A percentile compares a stretch with the other conserved stretches of the same genome.
phyloP scores from a whole-genome alignment of 2,888 invertebrate genomes.

The Sphaerophoria rueppellii region DNA sequence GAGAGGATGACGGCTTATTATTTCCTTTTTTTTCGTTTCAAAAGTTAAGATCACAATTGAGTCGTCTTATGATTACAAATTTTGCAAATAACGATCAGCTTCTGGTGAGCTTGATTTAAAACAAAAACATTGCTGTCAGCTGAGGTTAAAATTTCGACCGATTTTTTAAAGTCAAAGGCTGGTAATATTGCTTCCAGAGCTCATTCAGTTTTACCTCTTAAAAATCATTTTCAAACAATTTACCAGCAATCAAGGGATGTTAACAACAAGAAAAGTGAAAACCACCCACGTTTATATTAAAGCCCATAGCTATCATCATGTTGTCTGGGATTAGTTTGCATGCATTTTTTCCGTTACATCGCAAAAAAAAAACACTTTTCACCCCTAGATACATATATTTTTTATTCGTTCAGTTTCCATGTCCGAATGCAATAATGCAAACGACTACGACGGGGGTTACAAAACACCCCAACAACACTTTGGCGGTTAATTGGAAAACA shows the following conservation, averaged over 20 bases:
- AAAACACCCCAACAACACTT: constrained; percentile 58
- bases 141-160: too few species aligned
- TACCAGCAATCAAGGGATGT: constrained; percentile 53
- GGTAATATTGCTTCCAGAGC: too few species aligned
- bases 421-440: neutral
- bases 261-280: constrained; percentile 31
- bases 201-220: neutral
- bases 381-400: constrained; percentile 29
- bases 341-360: constrained; percentile 33
- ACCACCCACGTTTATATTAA: constrained; percentile 24
- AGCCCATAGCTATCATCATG: constrained; percentile 9
- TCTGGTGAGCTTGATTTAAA: too few species aligned
- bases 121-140: too few species aligned
- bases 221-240: constrained; percentile 51
- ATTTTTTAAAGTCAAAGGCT: too few species aligned
- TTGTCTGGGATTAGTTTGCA: constrained; percentile 61
- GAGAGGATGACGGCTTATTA: too few species aligned
- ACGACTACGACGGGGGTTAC: constrained; percentile 21
- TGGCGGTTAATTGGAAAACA: constrained; percentile 72
- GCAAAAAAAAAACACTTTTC: constrained; percentile 19
- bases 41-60: too few species aligned
- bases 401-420: neutral
- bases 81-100: too few species aligned
- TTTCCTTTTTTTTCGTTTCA: too few species aligned
- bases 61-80: too few species aligned